Evolutionary conservation across 2,888 invertebrate species (phyloP), one percentile per base, ranked within the genome.

Genomic region (Argyresthia albistria): DNA sequence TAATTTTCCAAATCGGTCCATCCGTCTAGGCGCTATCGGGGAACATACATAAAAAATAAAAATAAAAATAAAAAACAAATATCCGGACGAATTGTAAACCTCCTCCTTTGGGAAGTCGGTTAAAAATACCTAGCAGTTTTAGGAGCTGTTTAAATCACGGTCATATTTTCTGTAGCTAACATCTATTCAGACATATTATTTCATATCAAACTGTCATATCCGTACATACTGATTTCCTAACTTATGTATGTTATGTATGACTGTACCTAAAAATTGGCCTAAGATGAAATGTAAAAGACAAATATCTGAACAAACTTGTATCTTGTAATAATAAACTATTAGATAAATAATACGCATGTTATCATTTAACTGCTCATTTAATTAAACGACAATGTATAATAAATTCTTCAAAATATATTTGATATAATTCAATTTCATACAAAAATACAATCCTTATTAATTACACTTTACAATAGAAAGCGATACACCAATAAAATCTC

Each of bases 391-490:
- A 46, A 46, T 11, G 25, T 11, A 35, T 39, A 39, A 25, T 25
- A 25, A 25, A 25, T 25, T 15, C 45, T 45, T 45, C 46, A 46
- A 46, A 46, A n/a, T 25, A n/a, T 25, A 25, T 35, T 46, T n/a
- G 11, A 35, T 46, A 46, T 25, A 46, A 11, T 46, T 46, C 10
- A 15, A 45, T 46, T 46, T n/a, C n/a, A 46, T 46, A 35, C 35
- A 46, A 35, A 35, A 46, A 45, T 52, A 25, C 25, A 25, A 25
- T 25, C 25, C 2, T 25, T 25, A 25, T 25, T 6, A 25, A 56
- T 54, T 55, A 50, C 46, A 55, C 53, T 51, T 49, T 53, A 53
- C 52, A 52, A 25, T 57, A 55, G 52, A 69, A 65, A 65, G 61
- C 63, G 58, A 62, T 67, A 7, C 35, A 50, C 42, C n/a, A 42